phyloP scores from a whole-genome alignment of 2,888 invertebrate species.

The Venusia cambrica region DNA sequence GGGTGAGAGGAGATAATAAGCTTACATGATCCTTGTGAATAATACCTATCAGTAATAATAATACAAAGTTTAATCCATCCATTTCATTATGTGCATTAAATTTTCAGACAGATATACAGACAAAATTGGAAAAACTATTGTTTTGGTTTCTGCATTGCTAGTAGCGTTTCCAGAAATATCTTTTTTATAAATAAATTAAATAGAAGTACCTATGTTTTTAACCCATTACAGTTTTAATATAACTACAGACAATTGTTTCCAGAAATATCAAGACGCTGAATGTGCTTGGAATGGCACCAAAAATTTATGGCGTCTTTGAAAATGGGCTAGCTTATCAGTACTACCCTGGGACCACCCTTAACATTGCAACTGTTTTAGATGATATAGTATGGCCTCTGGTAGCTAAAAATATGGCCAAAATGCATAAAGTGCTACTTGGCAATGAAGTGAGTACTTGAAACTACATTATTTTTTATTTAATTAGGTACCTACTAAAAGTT shows the following conservation, averaged over 20 bases:
- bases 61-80: too few species aligned
- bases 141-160: too few species aligned
- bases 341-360: slow-evolving; percentile 90
- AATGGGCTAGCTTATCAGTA: slow-evolving; percentile 97
- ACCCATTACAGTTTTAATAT: neutral
- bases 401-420: slow-evolving; percentile 90
- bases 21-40: too few species aligned
- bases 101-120: too few species aligned
- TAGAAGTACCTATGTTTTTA: too few species aligned
- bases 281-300: slow-evolving; percentile 89
- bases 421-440: slow-evolving; percentile 84
- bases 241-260: slow-evolving; percentile 12
- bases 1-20: too few species aligned
- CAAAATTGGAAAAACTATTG: too few species aligned
- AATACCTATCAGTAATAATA: too few species aligned
- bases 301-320: slow-evolving; percentile 93
- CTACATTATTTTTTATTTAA: slow-evolving; percentile 13
- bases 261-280: slow-evolving; percentile 76
- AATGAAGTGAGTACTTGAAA: slow-evolving; percentile 49
- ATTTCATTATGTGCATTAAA: too few species aligned
- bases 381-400: slow-evolving; percentile 87
- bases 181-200: too few species aligned
- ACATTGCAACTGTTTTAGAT: slow-evolving; percentile 82
- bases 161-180: too few species aligned
- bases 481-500: too few species aligned